These are phyloP conservation scores for Drosophila pallidifrons DNA, from an alignment of 1,140 invertebrate species.

Conservation along the genomic window DNA sequence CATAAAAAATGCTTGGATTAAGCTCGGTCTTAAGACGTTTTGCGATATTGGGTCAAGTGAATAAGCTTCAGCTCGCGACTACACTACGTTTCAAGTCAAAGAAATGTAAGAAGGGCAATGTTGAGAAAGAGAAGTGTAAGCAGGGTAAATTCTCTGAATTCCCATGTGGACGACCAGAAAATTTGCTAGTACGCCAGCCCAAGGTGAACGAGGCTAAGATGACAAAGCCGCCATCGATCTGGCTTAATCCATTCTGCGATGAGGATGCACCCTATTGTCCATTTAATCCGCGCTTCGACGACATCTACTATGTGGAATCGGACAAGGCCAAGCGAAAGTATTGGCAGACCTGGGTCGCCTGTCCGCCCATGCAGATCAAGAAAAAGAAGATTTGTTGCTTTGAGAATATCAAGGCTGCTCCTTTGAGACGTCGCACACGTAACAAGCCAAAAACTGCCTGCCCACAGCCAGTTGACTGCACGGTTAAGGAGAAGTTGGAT, in stretches of 20 bases:
- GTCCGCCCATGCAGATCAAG: constrained; percentile 61
- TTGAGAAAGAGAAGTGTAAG: constrained; percentile 9
- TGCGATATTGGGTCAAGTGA: not conserved
- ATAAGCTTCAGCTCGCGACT: not conserved
- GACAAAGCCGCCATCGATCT: constrained; percentile 38
- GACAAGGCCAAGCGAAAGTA: constrained; percentile 74
- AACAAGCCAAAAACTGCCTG: constrained; percentile 53
- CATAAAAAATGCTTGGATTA: constrained; percentile 22
- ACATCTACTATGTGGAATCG: constrained; percentile 76
- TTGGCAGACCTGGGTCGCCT: constrained; percentile 80
- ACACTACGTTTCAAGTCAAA: constrained; percentile 17
- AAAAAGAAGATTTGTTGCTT: constrained; percentile 70
- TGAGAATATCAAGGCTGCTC: constrained; percentile 36
- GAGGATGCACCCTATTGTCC: constrained; percentile 44
- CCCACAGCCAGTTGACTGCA: constrained; percentile 9
- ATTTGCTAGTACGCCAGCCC: not conserved
- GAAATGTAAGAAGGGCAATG: not conserved
- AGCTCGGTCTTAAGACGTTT: not conserved
- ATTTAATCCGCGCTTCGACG: constrained; percentile 73
- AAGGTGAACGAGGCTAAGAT: not conserved
- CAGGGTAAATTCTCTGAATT: constrained; percentile 8
- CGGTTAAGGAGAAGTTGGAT: accelerated
- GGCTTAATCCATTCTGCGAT: constrained; percentile 73
- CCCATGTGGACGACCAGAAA: constrained; percentile 55
- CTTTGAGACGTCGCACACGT: constrained; percentile 50